Evolutionary conservation across 2,113 vertebrate genomes (phyloP), one percentile per base, ranked within the genome.

Genomic region (Tetraodon nigroviridis): DNA sequence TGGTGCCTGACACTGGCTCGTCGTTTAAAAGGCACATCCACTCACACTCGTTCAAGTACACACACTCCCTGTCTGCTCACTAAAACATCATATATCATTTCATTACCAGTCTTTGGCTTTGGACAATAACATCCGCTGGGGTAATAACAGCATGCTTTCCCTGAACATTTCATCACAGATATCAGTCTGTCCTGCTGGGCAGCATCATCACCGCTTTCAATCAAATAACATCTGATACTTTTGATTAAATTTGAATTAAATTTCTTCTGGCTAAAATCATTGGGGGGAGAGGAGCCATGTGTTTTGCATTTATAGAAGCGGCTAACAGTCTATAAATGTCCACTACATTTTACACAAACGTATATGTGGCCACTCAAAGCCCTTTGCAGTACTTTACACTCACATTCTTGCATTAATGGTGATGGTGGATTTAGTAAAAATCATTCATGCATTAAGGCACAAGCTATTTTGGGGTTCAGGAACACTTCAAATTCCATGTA

Each of bases 81-180:
- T 73, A 83, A 61, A 81, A 86, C 68, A 81, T 76, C 75, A 87
- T 85, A 82, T 77, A 80, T 89, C 86, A 88, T 87, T 89, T 82
- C 75, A 83, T 84, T 82, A 85, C 67, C 69, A 27, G 29, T 78
- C 69, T 64, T 80, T 42, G 47, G 59, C 78, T 73, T 87, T 63
- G 80, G 79, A 85, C 82, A 86, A 88, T 88, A 88, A 83, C 80
- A 84, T 85, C 84, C 70, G 67, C 67, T 48, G 52, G 73, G 76
- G 78, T 83, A 84, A 83, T 80, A 86, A 77, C 79, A 27, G 55
- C 73, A 77, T 73, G 67, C 76, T 70, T 70, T 75, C 60, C 75
- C 70, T 61, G 77, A 72, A 70, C 80, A 82, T 86, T 84, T 86
- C 78, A 87, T 83, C 82, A 71, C 56, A 58, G 75, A 76, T 81